These are phyloP conservation scores for Aramus guarauna DNA, from an alignment of 2,113 vertebrate species.

Conservation along the genomic window DNA sequence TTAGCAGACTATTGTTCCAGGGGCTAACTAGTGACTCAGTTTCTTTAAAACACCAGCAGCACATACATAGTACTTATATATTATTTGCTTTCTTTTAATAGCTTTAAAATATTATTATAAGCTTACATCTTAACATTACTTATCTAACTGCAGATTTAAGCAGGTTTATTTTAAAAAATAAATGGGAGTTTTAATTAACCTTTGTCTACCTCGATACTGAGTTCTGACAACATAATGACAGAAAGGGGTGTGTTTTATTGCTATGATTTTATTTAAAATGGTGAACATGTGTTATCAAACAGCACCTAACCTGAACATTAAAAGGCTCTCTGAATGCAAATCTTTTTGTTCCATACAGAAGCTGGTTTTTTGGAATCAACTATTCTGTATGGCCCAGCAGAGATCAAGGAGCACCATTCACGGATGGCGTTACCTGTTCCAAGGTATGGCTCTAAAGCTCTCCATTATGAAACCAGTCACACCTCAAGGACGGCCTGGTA, in stretches of 20 bases:
- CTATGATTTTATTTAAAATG: not conserved
- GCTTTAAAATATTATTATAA: constrained; percentile 12
- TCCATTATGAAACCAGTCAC: not conserved
- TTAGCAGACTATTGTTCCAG: constrained; percentile 29
- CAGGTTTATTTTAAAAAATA: constrained; percentile 3
- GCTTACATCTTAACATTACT: not conserved
- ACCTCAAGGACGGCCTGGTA: fast-evolving
- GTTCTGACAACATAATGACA: not conserved
- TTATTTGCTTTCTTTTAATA: constrained; percentile 12
- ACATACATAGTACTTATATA: not conserved
- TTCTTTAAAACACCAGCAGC: not conserved
- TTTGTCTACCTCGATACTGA: not conserved
- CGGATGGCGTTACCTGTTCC: not conserved
- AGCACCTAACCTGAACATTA: not conserved
- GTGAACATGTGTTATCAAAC: not conserved
- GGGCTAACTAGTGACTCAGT: not conserved
- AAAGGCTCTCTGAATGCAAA: not conserved
- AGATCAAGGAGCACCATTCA: not conserved
- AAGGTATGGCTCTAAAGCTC: not conserved
- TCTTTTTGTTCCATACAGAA: not conserved
- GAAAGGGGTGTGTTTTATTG: not conserved
- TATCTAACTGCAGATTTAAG: not conserved
- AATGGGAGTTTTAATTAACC: not conserved
- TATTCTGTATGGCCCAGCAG: not conserved
- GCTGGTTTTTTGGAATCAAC: not conserved